Conservation (phyloP, 2,113 vertebrate species). For the Ochotona princeps region DNA sequence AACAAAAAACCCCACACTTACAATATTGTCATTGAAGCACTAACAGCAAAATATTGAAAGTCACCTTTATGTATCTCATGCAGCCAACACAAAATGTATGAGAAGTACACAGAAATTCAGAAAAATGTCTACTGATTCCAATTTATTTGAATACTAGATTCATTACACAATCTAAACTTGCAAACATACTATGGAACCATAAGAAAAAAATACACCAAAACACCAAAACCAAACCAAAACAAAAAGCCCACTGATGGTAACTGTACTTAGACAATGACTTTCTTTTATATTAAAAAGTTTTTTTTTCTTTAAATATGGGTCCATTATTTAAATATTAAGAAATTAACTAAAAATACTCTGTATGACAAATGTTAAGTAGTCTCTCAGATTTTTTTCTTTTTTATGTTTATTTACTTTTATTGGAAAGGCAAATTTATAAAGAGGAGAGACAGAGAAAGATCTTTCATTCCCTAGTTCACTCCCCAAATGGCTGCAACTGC, state of each 20-base stretch:
- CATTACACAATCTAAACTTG: neutral
- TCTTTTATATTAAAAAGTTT: neutral
- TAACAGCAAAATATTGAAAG: slow-evolving; percentile 1
- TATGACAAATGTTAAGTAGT: neutral
- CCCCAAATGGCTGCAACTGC: too few relatives aligned
- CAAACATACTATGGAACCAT: neutral
- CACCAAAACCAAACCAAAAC: too few relatives aligned
- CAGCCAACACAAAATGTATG: neutral
- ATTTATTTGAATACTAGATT: neutral
- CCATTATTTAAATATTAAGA: slow-evolving; percentile 10
- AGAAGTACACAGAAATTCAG: neutral
- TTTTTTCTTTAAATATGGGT: neutral
- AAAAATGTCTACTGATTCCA: neutral
- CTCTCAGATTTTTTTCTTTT: neutral
- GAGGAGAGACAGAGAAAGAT: too few relatives aligned
- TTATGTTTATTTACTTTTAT: too few relatives aligned
- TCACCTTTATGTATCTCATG: neutral
- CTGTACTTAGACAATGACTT: neutral
- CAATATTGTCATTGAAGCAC: neutral
- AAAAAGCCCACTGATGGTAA: neutral
- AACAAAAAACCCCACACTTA: neutral
- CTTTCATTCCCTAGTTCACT: too few relatives aligned
- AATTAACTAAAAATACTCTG: slow-evolving; percentile 19
- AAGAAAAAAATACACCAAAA: neutral
- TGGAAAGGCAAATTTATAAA: too few relatives aligned